Percentiles rank a stretch among this genome's conserved stretches.
Conservation (phyloP, 1,140 invertebrate species). For the Monomorium pharaonis region DNA sequence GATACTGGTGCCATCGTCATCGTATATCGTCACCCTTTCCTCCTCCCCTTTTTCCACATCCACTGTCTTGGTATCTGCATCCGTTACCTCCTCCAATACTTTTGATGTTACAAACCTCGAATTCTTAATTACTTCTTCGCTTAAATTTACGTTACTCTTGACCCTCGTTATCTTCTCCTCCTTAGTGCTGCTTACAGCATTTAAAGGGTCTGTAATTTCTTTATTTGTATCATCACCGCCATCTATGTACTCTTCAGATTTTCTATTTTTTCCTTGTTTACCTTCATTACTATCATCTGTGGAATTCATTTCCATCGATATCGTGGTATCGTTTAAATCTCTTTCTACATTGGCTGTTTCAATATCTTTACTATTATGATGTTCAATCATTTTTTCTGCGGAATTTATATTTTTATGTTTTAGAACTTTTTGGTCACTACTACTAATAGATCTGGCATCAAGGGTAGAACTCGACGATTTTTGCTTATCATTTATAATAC, state of each 20-base stretch:
- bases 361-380: slow-evolving; percentile 60
- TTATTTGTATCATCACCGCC: slow-evolving; percentile 38
- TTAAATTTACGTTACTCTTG: slow-evolving; percentile 58
- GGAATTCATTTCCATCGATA: slow-evolving; percentile 43
- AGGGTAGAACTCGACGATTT: slow-evolving; percentile 48
- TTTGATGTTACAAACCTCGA: slow-evolving; percentile 82
- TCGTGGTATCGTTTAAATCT: slow-evolving; percentile 37
- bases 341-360: slow-evolving; percentile 59
- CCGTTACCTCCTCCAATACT: slow-evolving; percentile 73
- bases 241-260: slow-evolving; percentile 24
- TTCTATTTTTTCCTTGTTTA: slow-evolving; percentile 54
- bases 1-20: slow-evolving; percentile 83
- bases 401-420: slow-evolving; percentile 55
- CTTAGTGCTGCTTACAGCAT: slow-evolving; percentile 14
- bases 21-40: slow-evolving; percentile 81
- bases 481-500: slow-evolving; percentile 54
- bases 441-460: slow-evolving; percentile 44
- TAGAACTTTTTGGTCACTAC: slow-evolving; percentile 38
- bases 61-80: slow-evolving; percentile 71
- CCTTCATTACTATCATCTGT: slow-evolving; percentile 42
- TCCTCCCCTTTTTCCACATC: slow-evolving; percentile 72
- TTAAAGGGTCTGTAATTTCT: slow-evolving; percentile 22
- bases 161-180: background rate
- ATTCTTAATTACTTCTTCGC: slow-evolving; percentile 76
- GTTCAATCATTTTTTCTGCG: slow-evolving; percentile 62